A percentile compares a stretch with the other conserved stretches of the same genome.
Conservation (phyloP, 2,797 vertebrate genomes). For the Helarctos malayanus region DNA sequence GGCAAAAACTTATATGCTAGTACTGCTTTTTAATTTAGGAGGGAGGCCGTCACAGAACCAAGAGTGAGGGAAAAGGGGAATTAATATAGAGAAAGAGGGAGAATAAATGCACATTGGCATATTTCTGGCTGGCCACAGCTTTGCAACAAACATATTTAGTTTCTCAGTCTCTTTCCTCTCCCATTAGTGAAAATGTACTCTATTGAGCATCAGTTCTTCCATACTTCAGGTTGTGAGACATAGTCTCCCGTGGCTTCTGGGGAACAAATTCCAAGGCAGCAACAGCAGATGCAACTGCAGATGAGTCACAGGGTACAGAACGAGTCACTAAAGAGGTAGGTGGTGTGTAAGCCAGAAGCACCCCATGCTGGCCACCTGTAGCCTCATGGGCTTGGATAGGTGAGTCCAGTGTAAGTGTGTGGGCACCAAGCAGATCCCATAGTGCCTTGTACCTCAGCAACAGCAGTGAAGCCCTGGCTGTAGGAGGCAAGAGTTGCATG, state of each 20-base stretch:
- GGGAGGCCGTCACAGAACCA: neutral
- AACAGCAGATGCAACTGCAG: neutral
- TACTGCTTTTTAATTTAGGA: conserved; percentile 30
- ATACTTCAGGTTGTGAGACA: neutral
- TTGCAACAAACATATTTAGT: neutral
- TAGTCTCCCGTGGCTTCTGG: neutral
- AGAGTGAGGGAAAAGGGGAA: neutral
- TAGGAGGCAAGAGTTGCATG: neutral
- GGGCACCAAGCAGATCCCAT: neutral
- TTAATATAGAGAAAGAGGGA: neutral
- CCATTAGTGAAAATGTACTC: neutral
- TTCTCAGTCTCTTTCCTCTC: conserved; percentile 12
- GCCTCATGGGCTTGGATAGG: neutral
- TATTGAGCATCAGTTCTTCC: neutral
- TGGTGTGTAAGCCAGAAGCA: neutral
- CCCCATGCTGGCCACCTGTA: neutral
- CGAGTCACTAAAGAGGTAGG: conserved; percentile 52
- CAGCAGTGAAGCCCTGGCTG: neutral
- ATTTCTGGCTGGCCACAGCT: neutral
- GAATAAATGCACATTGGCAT: neutral
- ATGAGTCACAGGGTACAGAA: conserved; percentile 53
- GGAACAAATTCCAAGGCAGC: neutral
- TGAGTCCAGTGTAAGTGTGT: neutral
- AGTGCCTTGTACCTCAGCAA: neutral
- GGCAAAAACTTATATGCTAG: neutral